Conservation (phyloP, 2,797 vertebrate species). For the Xiphophorus birchmanni region DNA sequence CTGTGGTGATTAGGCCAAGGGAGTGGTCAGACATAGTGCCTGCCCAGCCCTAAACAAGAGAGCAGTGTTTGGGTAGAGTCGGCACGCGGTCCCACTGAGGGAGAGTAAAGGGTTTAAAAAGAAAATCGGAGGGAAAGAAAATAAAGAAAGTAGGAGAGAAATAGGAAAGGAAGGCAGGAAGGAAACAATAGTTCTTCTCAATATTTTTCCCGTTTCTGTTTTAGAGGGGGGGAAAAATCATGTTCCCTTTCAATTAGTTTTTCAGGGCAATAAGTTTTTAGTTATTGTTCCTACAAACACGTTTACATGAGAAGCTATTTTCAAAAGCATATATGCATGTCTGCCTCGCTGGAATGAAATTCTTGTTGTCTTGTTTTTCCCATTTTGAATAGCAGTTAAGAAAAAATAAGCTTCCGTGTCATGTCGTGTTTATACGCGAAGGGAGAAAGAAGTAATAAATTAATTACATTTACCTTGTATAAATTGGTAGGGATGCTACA, state of each 20-base stretch:
- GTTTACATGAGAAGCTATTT: background rate
- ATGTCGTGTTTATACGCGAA: background rate
- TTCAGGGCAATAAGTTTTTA: background rate
- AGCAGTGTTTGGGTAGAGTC: slow-evolving; percentile 77
- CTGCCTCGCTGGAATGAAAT: background rate
- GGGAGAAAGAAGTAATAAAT: background rate
- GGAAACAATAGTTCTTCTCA: slow-evolving; percentile 9
- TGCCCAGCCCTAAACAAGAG: slow-evolving; percentile 82
- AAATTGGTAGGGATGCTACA: background rate
- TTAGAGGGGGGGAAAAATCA: background rate
- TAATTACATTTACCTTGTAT: background rate
- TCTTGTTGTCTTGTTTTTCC: background rate
- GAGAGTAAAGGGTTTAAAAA: slow-evolving; percentile 29
- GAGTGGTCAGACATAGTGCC: slow-evolving; percentile 74
- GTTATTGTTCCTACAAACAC: background rate
- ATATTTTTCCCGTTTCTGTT: slow-evolving; percentile 31
- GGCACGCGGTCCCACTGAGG: slow-evolving; percentile 76
- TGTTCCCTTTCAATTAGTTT: background rate
- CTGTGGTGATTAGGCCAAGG: slow-evolving; percentile 75
- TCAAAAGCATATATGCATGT: background rate
- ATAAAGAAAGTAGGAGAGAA: slow-evolving; percentile 37
- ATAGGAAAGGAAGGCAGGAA: slow-evolving; percentile 23
- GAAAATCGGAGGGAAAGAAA: slow-evolving; percentile 41
- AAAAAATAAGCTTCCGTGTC: background rate
- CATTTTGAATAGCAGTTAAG: background rate